phyloP scores from a whole-genome alignment of 2,888 invertebrate genomes.

The Bruchidius siliquastri region DNA sequence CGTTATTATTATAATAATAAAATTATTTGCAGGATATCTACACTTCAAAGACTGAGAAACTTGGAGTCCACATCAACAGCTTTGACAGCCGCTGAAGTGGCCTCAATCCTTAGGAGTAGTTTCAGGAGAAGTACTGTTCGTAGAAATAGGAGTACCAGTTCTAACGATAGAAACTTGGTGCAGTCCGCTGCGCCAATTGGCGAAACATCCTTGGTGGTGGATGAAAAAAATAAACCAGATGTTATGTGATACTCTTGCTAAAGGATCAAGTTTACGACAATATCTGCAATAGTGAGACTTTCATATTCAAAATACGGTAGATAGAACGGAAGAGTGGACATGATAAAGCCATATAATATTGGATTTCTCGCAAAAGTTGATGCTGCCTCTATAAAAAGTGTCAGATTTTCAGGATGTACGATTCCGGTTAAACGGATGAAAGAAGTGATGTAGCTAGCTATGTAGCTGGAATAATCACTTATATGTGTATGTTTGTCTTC shows the following conservation, averaged over 20 bases:
- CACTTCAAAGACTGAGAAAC: conserved; percentile 35
- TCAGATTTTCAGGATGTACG: too few relatives aligned
- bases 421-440: too few relatives aligned
- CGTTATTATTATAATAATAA: too few relatives aligned
- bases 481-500: too few relatives aligned
- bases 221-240: conserved; percentile 10
- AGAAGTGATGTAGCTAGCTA: too few relatives aligned
- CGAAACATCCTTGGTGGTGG: conserved; percentile 44
- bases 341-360: too few relatives aligned
- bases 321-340: too few relatives aligned
- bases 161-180: conserved; percentile 54
- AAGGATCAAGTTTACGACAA: background rate
- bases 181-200: conserved; percentile 59
- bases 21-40: conserved; percentile 25
- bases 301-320: background rate
- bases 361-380: too few relatives aligned
- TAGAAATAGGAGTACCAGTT: conserved; percentile 24
- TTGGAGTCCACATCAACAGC: conserved; percentile 39
- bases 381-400: too few relatives aligned
- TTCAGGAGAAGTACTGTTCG: conserved; percentile 48
- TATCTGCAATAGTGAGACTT: background rate
- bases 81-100: conserved; percentile 55
- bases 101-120: conserved; percentile 55
- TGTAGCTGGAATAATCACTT: too few relatives aligned
- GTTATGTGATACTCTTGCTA: background rate